Conservation (phyloP, 2,797 vertebrate genomes). For the Hyperoplus immaculatus region DNA sequence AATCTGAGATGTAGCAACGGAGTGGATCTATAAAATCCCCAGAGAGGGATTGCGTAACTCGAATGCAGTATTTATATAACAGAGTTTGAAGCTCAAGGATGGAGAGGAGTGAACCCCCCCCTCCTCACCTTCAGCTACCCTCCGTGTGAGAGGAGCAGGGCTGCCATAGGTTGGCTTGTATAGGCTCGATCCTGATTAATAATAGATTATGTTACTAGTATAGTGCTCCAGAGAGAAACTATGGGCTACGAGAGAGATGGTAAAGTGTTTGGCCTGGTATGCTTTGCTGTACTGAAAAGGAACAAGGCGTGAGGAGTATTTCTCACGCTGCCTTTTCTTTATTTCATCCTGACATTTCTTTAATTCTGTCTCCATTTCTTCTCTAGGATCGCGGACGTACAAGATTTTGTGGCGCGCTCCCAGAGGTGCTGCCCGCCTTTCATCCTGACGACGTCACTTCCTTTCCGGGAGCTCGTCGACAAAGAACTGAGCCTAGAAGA, state of each 20-base stretch:
- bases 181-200: conserved; percentile 58
- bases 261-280: conserved; percentile 25
- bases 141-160: conserved; percentile 31
- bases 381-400: conserved; percentile 90
- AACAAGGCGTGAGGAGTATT: neutral
- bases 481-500: conserved; percentile 90
- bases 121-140: conserved; percentile 57
- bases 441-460: conserved; percentile 90
- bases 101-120: conserved; percentile 60
- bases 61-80: conserved; percentile 84
- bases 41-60: conserved; percentile 81
- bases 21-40: conserved; percentile 81
- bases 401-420: conserved; percentile 90
- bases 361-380: neutral
- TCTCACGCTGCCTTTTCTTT: neutral
- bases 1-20: conserved; percentile 78
- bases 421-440: conserved; percentile 89
- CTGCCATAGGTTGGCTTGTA: conserved; percentile 43
- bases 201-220: conserved; percentile 65
- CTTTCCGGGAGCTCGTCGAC: conserved; percentile 86
- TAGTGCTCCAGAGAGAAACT: conserved; percentile 49
- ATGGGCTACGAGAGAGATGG: conserved; percentile 25
- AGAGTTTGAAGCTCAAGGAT: conserved; percentile 71
- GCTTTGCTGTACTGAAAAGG: conserved; percentile 5
- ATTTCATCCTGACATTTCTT: neutral